Percentiles rank a stretch among this genome's conserved stretches.
Evolutionary conservation across 2,113 vertebrate species (phyloP).

Genomic region (Toxotes chatareus): DNA sequence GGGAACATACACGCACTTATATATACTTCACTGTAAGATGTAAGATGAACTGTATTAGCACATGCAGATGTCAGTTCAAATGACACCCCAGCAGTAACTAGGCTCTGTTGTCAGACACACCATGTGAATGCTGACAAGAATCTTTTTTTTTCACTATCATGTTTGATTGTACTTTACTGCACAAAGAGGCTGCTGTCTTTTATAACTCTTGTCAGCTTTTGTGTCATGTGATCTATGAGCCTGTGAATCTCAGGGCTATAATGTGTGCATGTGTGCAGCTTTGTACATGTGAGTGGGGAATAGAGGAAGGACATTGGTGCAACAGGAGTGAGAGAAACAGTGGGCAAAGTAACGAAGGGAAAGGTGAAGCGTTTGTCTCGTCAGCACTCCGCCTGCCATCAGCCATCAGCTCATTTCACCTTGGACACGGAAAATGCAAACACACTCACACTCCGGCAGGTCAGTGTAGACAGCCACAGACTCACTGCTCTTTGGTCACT

Average conservation of each 20-base stretch:
- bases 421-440: slow-evolving; percentile 32
- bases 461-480: slow-evolving; percentile 9
- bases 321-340: slow-evolving; percentile 49
- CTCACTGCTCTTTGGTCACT: slow-evolving; percentile 7
- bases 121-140: background rate
- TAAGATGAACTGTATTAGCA: background rate
- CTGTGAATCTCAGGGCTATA: background rate
- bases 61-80: background rate
- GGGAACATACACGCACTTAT: background rate
- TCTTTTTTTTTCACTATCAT: background rate
- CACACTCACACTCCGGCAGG: slow-evolving; percentile 28
- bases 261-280: background rate
- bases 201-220: background rate
- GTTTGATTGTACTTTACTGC: background rate
- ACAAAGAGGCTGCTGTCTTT: background rate
- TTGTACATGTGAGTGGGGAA: background rate
- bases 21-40: background rate
- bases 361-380: slow-evolving; percentile 63
- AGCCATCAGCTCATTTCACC: slow-evolving; percentile 61
- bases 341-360: slow-evolving; percentile 45
- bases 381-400: slow-evolving; percentile 65
- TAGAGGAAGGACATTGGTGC: slow-evolving; percentile 5
- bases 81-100: background rate
- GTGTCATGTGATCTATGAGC: background rate
- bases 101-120: background rate